A percentile compares a stretch with the other conserved stretches of the same genome.
These are phyloP conservation scores for Phrixothrix hirtus DNA, from an alignment of 2,888 invertebrate genomes.

Conservation along the genomic window DNA sequence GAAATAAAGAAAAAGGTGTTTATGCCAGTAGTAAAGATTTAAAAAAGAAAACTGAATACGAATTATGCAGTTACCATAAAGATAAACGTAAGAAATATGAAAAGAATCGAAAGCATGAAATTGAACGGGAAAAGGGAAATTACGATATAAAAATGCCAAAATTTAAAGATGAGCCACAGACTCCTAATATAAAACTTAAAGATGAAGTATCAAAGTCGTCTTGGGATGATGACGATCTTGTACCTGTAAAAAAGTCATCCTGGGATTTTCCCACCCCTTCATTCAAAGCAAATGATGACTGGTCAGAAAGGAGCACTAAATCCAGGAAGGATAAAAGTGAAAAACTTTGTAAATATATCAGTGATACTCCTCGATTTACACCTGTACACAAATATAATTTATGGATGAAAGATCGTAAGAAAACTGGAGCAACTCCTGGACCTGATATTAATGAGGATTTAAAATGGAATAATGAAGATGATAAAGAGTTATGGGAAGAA, in stretches of 20 bases:
- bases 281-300: constrained; percentile 50
- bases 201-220: constrained; percentile 69
- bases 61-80: constrained; percentile 49
- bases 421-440: constrained; percentile 68
- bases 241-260: constrained; percentile 69
- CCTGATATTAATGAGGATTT: constrained; percentile 59
- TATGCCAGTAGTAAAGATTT: constrained; percentile 68
- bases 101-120: constrained; percentile 42
- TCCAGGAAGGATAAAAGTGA: constrained; percentile 23
- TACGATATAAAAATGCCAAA: constrained; percentile 57
- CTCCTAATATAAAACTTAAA: constrained; percentile 70
- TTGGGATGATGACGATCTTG: constrained; percentile 72
- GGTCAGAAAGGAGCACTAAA: constrained; percentile 50
- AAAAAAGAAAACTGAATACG: constrained; percentile 42
- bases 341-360: constrained; percentile 50
- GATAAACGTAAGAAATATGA: constrained; percentile 44
- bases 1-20: constrained; percentile 70
- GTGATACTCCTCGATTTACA: constrained; percentile 80
- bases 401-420: constrained; percentile 73
- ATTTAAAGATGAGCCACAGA: constrained; percentile 84
- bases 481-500: constrained; percentile 84
- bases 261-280: constrained; percentile 94
- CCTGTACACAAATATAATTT: constrained; percentile 84
- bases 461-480: constrained; percentile 69
- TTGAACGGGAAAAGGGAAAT: constrained; percentile 37